Evolutionary conservation across 2,888 invertebrate genomes (phyloP).

Genomic region (Minunthozetes semirufus): DNA sequence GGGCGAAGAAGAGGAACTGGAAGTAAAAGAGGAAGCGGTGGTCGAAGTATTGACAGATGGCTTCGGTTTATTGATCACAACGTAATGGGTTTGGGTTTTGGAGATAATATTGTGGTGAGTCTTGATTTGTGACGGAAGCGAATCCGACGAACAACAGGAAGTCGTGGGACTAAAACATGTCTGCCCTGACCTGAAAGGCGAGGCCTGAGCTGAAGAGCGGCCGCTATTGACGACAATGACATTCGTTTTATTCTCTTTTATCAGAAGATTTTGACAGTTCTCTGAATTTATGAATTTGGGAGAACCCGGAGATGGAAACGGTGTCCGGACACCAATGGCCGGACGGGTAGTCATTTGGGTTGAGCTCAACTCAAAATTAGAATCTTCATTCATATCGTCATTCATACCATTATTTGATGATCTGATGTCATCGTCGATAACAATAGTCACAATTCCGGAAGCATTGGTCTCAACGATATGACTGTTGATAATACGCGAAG

Average conservation of each 20-base stretch:
- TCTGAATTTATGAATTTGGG: slow-evolving; percentile 10
- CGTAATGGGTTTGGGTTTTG: background rate
- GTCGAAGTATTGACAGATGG: no score
- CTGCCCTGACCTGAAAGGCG: background rate
- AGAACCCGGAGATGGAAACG: background rate
- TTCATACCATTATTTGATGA: background rate
- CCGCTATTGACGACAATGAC: background rate
- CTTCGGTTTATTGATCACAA: slow-evolving; percentile 10
- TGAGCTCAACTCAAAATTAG: background rate
- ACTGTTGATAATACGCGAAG: background rate
- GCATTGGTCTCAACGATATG: slow-evolving; percentile 11
- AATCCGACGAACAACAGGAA: background rate
- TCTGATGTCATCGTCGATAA: slow-evolving; percentile 8
- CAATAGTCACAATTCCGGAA: slow-evolving; percentile 8
- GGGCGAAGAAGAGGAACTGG: background rate
- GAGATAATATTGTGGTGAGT: background rate
- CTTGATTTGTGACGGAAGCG: background rate
- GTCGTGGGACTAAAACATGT: background rate
- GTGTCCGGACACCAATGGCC: background rate
- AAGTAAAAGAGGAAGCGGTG: background rate
- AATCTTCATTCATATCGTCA: background rate
- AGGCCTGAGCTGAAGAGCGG: background rate
- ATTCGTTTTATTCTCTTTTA: slow-evolving; percentile 8
- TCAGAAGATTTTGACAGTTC: background rate
- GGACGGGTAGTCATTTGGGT: background rate